phyloP scores from a whole-genome alignment of 2,888 invertebrate genomes.

The Brachyopa scutellaris region DNA sequence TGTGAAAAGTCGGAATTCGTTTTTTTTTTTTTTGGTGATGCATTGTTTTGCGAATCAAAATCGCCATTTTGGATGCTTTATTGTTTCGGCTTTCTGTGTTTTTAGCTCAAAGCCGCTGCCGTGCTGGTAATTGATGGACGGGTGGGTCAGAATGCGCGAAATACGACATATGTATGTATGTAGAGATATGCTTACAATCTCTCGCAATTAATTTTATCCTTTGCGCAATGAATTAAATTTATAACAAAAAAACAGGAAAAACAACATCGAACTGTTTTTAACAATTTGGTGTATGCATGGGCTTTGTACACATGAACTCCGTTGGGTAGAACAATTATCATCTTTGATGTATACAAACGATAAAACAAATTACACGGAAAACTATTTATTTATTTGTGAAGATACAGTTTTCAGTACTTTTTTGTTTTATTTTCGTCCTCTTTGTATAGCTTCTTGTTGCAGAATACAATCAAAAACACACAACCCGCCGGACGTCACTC shows the following conservation, averaged over 20 bases:
- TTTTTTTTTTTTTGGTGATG: constrained; percentile 71
- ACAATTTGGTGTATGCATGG: constrained; percentile 5
- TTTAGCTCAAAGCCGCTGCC: constrained; percentile 58
- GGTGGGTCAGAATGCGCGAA: constrained; percentile 39
- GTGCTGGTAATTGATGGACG: constrained; percentile 60
- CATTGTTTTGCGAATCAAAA: constrained; percentile 72
- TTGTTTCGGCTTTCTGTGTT: constrained; percentile 61
- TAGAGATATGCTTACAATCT: constrained; percentile 50
- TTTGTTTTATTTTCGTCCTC: background rate
- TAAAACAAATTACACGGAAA: constrained; percentile 17
- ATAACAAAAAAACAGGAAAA: constrained; percentile 11
- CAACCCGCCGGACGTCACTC: too few relatives aligned
- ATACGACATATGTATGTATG: background rate
- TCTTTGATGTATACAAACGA: constrained; percentile 46
- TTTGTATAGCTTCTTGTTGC: background rate
- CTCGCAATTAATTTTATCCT: constrained; percentile 69
- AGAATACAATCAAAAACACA: background rate
- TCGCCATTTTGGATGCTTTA: constrained; percentile 69
- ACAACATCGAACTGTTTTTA: constrained; percentile 18
- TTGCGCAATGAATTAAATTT: constrained; percentile 64
- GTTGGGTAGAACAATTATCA: constrained; percentile 44
- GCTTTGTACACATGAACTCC: constrained; percentile 40
- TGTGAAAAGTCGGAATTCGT: constrained; percentile 80
- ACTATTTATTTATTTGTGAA: background rate
- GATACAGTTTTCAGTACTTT: background rate